phyloP scores from a whole-genome alignment of 1,140 invertebrate species.

The Euglossa dilemma region DNA sequence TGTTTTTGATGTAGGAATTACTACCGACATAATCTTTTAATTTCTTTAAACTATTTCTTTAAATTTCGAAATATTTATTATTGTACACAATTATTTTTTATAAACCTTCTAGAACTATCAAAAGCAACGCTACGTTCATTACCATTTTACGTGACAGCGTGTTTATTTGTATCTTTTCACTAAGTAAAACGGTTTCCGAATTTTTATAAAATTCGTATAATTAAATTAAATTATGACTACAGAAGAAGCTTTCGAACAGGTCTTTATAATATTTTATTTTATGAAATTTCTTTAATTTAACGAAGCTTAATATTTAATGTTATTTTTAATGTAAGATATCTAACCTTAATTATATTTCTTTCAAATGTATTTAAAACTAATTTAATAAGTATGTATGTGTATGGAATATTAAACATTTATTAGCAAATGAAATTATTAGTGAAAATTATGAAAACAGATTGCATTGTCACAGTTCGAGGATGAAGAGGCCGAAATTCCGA shows the following conservation, averaged over 20 bases:
- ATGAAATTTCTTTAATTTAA: background rate
- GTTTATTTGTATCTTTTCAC: background rate
- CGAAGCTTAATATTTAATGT: background rate
- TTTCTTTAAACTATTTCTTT: background rate
- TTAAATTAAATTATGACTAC: conserved; percentile 59
- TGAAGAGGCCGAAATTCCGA: conserved; percentile 85
- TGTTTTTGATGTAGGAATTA: conserved; percentile 78
- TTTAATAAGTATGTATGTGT: background rate
- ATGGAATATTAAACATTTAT: background rate
- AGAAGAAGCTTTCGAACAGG: conserved; percentile 73
- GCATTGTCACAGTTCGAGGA: conserved; percentile 83
- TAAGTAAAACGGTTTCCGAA: background rate
- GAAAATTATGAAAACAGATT: conserved; percentile 21
- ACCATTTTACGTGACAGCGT: background rate
- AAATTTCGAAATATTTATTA: background rate
- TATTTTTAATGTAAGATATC: background rate
- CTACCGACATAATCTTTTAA: conserved; percentile 63
- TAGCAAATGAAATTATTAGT: background rate
- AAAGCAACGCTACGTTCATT: background rate
- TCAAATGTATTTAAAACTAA: background rate
- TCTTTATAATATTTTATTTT: conserved; percentile 38
- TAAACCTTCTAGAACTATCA: background rate
- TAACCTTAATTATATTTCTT: conserved; percentile 7
- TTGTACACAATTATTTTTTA: background rate
- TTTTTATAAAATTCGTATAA: background rate